A percentile compares a stretch with the other conserved stretches of the same genome.
Evolutionary conservation across 2,113 vertebrate genomes (phyloP).

Genomic region (Charadrius vociferus): DNA sequence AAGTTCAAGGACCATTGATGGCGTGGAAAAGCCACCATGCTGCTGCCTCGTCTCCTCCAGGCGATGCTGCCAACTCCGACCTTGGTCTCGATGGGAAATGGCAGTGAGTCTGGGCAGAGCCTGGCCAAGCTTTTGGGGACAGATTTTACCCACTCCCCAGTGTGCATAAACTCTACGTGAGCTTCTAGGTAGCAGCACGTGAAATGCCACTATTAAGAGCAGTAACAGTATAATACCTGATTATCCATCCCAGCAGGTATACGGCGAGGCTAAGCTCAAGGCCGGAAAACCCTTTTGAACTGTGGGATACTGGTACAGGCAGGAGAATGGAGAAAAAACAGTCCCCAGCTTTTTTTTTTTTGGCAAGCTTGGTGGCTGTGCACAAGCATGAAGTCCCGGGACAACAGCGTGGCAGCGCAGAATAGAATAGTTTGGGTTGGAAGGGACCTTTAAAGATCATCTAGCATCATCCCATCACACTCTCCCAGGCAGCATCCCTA

Average conservation of each 20-base stretch:
- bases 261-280: fast-evolving
- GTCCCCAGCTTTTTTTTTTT: not conserved
- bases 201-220: not conserved
- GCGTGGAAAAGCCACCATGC: fast-evolving
- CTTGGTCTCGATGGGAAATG: not conserved
- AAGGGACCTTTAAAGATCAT: not conserved
- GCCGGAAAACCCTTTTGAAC: not conserved
- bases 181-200: not conserved
- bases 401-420: not conserved
- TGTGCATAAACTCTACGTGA: fast-evolving
- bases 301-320: not conserved
- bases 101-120: fast-evolving
- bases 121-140: not conserved
- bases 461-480: not conserved
- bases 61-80: fast-evolving
- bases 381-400: not conserved
- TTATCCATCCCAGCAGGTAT: not conserved
- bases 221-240: not conserved
- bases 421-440: no score
- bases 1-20: fast-evolving
- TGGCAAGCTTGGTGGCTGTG: not conserved
- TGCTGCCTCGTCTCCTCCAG: not conserved
- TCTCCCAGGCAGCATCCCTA: not conserved
- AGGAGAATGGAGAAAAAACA: not conserved
- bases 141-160: not conserved